These are phyloP conservation scores for Eilema griseolum DNA, from an alignment of 2,888 invertebrate species.

Conservation along the genomic window DNA sequence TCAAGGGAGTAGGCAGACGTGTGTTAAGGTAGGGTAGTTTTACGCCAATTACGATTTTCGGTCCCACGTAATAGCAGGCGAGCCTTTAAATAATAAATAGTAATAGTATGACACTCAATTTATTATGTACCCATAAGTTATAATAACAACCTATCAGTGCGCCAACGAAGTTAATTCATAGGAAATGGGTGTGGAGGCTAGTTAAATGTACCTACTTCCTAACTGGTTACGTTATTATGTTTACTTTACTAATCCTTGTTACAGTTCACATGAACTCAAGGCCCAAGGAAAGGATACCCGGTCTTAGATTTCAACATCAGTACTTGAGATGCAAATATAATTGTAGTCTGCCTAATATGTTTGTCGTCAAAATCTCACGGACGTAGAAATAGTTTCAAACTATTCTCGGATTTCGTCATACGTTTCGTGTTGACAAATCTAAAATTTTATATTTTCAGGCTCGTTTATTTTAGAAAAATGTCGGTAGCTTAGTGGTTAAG, in stretches of 20 bases:
- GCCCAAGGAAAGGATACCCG: slow-evolving; percentile 31
- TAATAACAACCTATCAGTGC: not conserved
- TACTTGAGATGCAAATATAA: not conserved
- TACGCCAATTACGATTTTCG: no score
- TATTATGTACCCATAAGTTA: not conserved
- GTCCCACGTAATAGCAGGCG: no score
- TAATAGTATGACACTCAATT: not conserved
- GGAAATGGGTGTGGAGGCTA: slow-evolving; percentile 21
- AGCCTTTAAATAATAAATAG: no score
- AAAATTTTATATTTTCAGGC: not conserved
- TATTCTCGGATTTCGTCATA: not conserved
- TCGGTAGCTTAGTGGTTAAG: no score
- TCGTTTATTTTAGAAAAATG: no score
- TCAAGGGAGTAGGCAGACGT: no score
- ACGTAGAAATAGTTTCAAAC: not conserved
- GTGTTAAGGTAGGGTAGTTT: no score
- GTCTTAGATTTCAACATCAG: slow-evolving; percentile 16
- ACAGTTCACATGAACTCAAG: slow-evolving; percentile 26
- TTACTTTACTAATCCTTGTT: slow-evolving; percentile 21
- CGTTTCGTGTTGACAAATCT: not conserved
- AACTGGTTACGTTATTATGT: slow-evolving; percentile 8
- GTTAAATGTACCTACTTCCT: slow-evolving; percentile 7
- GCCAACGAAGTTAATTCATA: not conserved
- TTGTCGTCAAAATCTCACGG: not conserved
- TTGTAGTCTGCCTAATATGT: not conserved